These are phyloP conservation scores for Acronicta psi DNA, from an alignment of 2,888 invertebrate genomes.

Conservation along the genomic window DNA sequence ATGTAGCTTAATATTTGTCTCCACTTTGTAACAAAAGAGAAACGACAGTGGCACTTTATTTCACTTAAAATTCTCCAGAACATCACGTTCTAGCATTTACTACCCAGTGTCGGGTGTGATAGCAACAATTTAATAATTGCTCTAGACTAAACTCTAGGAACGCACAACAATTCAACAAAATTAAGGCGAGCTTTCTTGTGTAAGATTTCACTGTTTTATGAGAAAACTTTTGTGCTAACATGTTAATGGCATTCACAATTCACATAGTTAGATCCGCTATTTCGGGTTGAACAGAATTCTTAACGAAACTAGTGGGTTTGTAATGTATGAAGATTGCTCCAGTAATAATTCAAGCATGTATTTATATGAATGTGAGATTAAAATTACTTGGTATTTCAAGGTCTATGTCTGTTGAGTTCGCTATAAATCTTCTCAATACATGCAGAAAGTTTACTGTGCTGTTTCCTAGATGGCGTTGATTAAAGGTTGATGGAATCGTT, in stretches of 20 bases:
- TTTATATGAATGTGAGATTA: not conserved
- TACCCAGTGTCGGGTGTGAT: slow-evolving; percentile 4
- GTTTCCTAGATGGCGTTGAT: too few species aligned
- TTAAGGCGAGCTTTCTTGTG: not conserved
- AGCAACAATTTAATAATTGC: slow-evolving; percentile 36
- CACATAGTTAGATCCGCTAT: not conserved
- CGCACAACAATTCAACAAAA: slow-evolving; percentile 11
- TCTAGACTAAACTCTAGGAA: slow-evolving; percentile 19
- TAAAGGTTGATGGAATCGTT: too few species aligned
- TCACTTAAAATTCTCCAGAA: not conserved
- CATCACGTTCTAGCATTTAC: slow-evolving; percentile 13
- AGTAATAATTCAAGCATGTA: slow-evolving; percentile 1
- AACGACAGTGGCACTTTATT: not conserved
- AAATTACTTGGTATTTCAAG: not conserved
- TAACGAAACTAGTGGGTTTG: not conserved
- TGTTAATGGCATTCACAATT: not conserved
- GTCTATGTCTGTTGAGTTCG: too few species aligned
- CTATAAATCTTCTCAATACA: too few species aligned
- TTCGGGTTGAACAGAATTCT: not conserved
- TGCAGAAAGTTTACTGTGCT: too few species aligned
- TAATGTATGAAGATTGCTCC: not conserved
- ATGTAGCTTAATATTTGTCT: not conserved
- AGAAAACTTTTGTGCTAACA: slow-evolving; percentile 9
- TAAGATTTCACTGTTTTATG: slow-evolving; percentile 6
- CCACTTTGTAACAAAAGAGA: slow-evolving; percentile 4